Conservation (phyloP, 2,113 vertebrate species). For the Megaptera novaeangliae region DNA sequence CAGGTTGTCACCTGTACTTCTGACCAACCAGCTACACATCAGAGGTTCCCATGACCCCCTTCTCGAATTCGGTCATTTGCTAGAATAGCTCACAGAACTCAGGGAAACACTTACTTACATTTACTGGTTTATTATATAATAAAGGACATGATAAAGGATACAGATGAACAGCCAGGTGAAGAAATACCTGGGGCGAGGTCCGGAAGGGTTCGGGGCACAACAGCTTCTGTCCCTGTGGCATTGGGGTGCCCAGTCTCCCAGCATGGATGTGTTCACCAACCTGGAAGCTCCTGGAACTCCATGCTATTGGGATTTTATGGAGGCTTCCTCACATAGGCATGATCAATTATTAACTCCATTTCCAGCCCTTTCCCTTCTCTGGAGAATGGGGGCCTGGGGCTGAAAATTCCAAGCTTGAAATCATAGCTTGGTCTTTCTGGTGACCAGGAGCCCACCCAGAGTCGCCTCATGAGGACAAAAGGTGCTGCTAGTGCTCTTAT, state of each 20-base stretch:
- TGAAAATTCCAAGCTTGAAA: background rate
- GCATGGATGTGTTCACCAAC: background rate
- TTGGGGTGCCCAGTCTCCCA: background rate
- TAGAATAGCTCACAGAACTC: background rate
- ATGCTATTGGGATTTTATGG: background rate
- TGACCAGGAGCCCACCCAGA: background rate
- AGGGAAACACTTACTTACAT: background rate
- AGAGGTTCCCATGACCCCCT: background rate
- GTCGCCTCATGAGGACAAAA: background rate
- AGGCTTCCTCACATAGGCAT: background rate
- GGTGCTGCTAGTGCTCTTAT: background rate
- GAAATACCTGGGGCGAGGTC: background rate
- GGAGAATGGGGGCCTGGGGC: background rate
- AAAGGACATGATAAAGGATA: background rate
- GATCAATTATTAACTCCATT: background rate
- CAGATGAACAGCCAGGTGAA: background rate
- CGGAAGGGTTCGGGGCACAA: background rate
- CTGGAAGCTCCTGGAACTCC: background rate
- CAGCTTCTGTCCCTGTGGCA: background rate
- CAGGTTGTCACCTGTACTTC: background rate
- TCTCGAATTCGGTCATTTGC: background rate
- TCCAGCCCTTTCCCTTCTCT: background rate
- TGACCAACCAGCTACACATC: background rate
- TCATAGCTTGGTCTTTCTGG: background rate
- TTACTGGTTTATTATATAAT: background rate